These are phyloP conservation scores for Mycetomoellerius zeteki DNA, from an alignment of 1,140 invertebrate species.

Conservation along the genomic window DNA sequence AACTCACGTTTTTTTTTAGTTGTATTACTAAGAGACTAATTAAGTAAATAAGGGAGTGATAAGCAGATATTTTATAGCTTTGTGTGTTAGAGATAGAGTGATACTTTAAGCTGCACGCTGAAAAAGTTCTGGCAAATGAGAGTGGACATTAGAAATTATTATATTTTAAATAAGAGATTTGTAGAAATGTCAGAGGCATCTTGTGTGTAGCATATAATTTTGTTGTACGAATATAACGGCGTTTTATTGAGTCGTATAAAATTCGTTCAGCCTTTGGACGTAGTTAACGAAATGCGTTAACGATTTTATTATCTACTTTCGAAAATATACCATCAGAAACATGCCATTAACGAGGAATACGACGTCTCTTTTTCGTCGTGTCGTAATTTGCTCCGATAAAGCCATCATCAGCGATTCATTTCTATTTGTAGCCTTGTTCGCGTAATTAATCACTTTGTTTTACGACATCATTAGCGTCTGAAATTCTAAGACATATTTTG, in stretches of 20 bases:
- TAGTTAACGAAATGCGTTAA: constrained; percentile 22
- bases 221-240: constrained; percentile 7
- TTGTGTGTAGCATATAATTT: background rate
- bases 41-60: too few species aligned
- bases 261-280: constrained; percentile 11
- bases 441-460: constrained; percentile 21
- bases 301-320: constrained; percentile 42
- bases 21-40: too few species aligned
- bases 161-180: background rate
- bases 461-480: background rate
- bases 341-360: background rate
- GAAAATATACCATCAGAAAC: background rate
- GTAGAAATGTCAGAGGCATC: background rate
- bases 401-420: constrained; percentile 24
- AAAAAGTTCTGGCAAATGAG: background rate
- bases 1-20: too few species aligned
- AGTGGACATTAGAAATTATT: background rate
- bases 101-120: background rate
- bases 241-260: constrained; percentile 44
- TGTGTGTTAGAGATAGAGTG: background rate
- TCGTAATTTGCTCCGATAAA: constrained; percentile 8
- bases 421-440: background rate
- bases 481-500: background rate
- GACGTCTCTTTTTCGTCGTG: background rate
- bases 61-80: background rate